Evolutionary conservation across 1,140 invertebrate species (phyloP).

Genomic region (Sitodiplosis mosellana): DNA sequence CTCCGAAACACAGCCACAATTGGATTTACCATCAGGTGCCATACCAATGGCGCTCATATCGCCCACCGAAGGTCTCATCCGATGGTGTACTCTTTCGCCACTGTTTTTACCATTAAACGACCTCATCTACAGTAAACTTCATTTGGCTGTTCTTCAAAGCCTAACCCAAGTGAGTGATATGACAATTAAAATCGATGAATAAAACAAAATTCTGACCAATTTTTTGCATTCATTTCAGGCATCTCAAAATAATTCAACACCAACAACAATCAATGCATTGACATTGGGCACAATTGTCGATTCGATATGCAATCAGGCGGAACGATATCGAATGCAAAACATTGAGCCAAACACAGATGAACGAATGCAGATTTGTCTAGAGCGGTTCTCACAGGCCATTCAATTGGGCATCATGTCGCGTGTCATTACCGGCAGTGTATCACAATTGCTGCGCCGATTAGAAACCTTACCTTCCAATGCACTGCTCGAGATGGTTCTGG

Average conservation of each 20-base stretch:
- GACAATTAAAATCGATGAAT: not conserved
- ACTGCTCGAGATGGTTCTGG: constrained; percentile 37
- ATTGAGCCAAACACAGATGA: constrained; percentile 12
- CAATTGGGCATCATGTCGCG: constrained; percentile 52
- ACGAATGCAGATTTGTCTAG: constrained; percentile 28
- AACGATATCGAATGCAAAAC: constrained; percentile 16
- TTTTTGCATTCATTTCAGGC: not conserved
- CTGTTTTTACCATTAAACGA: constrained; percentile 26
- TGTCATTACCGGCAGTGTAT: constrained; percentile 56
- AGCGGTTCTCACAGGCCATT: constrained; percentile 55
- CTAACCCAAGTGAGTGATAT: constrained; percentile 24
- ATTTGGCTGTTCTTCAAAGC: constrained; percentile 41
- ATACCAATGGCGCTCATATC: constrained; percentile 67
- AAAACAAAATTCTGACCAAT: constrained; percentile 10
- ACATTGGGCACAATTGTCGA: constrained; percentile 30
- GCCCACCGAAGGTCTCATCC: constrained; percentile 56
- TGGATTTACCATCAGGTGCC: constrained; percentile 48
- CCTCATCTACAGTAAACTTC: constrained; percentile 34
- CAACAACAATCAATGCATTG: constrained; percentile 35
- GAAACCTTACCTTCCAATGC: constrained; percentile 35
- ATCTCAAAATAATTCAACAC: constrained; percentile 25
- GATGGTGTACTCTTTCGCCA: constrained; percentile 47
- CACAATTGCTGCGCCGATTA: constrained; percentile 33
- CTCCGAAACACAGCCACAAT: constrained; percentile 48
- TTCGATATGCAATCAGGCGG: constrained; percentile 26